Percentiles rank a stretch among this genome's conserved stretches.
phyloP scores from a whole-genome alignment of 2,888 invertebrate species.

The Eupithecia subumbrata region DNA sequence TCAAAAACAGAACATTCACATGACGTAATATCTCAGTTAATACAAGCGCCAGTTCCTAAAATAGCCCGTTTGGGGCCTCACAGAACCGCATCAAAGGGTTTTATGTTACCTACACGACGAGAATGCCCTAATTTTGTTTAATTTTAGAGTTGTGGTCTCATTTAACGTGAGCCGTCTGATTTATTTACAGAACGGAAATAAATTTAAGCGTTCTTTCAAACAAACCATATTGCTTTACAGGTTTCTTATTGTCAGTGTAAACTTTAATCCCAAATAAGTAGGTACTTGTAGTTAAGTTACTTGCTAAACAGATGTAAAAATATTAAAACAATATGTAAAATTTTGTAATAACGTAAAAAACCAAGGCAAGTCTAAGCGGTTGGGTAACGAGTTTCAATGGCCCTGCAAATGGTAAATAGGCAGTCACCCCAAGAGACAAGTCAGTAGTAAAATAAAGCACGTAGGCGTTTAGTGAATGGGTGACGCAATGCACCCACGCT shows the following conservation, averaged over 20 bases:
- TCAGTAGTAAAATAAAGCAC: conserved; percentile 33
- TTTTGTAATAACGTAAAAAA: not conserved
- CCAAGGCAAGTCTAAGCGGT: not conserved
- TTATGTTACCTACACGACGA: conserved; percentile 17
- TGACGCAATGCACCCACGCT: conserved; percentile 67
- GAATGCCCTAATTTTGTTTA: conserved; percentile 34
- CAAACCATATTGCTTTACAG: not conserved
- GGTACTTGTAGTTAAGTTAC: not conserved
- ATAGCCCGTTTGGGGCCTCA: conserved; percentile 23
- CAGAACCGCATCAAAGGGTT: conserved; percentile 35
- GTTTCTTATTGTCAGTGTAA: conserved; percentile 2
- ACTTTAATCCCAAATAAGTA: not conserved
- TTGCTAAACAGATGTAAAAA: not conserved
- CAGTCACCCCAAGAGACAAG: conserved; percentile 8
- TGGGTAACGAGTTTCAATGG: not conserved
- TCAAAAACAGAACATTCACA: conserved; percentile 5
- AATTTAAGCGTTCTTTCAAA: conserved; percentile 1
- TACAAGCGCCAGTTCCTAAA: conserved; percentile 25
- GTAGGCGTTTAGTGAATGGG: conserved; percentile 58
- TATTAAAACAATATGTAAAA: not conserved
- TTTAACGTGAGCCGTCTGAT: conserved; percentile 20
- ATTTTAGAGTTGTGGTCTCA: conserved; percentile 29
- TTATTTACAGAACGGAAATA: conserved; percentile 12
- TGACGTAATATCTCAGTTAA: conserved; percentile 15
- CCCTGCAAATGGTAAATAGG: not conserved